Conservation (phyloP, 2,797 vertebrate genomes). For the Chaetophractus vellerosus region DNA sequence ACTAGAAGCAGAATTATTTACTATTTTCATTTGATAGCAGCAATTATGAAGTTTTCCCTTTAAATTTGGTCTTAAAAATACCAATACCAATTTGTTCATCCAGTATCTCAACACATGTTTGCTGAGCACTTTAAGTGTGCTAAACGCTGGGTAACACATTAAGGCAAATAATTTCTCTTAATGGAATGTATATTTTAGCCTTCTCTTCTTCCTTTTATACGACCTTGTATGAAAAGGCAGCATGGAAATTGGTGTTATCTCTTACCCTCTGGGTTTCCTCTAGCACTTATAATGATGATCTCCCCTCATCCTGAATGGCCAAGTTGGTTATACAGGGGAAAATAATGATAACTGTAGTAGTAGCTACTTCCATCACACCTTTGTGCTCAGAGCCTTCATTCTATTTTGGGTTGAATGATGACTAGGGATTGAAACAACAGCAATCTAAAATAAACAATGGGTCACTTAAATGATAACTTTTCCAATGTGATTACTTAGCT, state of each 20-base stretch:
- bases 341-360: conserved; percentile 42
- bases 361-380: conserved; percentile 31
- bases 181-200: conserved; percentile 57
- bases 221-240: neutral
- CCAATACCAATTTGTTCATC: neutral
- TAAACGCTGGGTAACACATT: conserved; percentile 12
- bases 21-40: conserved; percentile 35
- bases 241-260: conserved; percentile 12
- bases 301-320: conserved; percentile 3
- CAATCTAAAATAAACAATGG: conserved; percentile 74
- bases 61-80: neutral
- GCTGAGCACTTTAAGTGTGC: conserved; percentile 19
- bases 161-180: conserved; percentile 68
- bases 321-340: neutral
- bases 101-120: neutral
- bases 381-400: neutral
- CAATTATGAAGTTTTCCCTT: conserved; percentile 18
- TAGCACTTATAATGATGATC: conserved; percentile 3
- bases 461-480: conserved; percentile 80
- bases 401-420: neutral
- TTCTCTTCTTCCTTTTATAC: conserved; percentile 23
- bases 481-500: conserved; percentile 69
- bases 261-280: neutral
- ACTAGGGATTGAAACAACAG: neutral
- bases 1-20: conserved; percentile 31